These are phyloP conservation scores for Magallana ariakensis DNA, from an alignment of 1,140 invertebrate species.

Conservation along the genomic window DNA sequence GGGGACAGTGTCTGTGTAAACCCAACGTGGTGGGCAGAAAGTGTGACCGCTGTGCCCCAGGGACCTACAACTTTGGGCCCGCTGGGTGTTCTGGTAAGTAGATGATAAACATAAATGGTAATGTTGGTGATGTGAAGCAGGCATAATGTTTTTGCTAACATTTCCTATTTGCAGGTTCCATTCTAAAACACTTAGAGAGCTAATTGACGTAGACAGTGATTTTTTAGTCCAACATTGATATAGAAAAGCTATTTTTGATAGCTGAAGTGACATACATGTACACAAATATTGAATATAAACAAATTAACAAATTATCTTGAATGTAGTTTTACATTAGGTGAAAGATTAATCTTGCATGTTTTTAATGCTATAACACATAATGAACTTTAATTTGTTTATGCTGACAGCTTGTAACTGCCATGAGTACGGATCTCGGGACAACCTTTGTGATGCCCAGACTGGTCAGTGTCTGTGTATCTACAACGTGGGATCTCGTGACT, in stretches of 20 bases:
- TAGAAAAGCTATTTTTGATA: too few species aligned
- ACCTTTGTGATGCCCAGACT: conserved; percentile 94
- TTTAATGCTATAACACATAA: too few species aligned
- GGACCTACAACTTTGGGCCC: conserved; percentile 96
- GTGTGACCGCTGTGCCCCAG: conserved; percentile 96
- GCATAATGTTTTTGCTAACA: too few species aligned
- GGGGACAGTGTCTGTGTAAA: conserved; percentile 96
- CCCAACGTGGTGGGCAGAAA: conserved; percentile 94
- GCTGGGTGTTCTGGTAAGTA: conserved; percentile 89
- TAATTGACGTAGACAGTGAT: too few species aligned
- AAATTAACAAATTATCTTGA: background rate
- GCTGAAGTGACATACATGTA: too few species aligned
- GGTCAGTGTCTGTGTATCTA: conserved; percentile 96
- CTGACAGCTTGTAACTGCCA: conserved; percentile 94
- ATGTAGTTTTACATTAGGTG: too few species aligned
- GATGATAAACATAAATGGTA: background rate
- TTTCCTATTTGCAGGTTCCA: too few species aligned
- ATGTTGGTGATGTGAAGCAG: too few species aligned
- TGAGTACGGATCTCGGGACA: conserved; percentile 94
- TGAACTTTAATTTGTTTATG: background rate
- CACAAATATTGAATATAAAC: too few species aligned
- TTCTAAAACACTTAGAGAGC: too few species aligned
- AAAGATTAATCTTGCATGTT: too few species aligned
- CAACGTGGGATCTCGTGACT: conserved; percentile 94
- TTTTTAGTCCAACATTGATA: too few species aligned